phyloP scores from a whole-genome alignment of 2,797 vertebrate genomes.

The Lutjanus campechanus region DNA sequence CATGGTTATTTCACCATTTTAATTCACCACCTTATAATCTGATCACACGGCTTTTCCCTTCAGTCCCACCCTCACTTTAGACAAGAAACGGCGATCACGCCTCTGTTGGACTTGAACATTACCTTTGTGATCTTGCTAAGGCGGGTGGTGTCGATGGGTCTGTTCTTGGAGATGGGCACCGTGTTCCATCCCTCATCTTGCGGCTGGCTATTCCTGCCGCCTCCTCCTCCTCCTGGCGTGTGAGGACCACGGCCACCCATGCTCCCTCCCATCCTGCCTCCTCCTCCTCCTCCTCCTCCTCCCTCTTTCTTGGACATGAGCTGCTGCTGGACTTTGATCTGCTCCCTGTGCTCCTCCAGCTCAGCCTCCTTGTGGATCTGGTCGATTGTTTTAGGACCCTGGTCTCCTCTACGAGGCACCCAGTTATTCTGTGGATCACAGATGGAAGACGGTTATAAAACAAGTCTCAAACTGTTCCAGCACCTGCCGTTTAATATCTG shows the following conservation, averaged over 20 bases:
- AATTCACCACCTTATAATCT: too few species aligned
- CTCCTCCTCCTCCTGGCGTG: constrained; percentile 85
- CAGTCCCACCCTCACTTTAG: too few species aligned
- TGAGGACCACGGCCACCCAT: constrained; percentile 83
- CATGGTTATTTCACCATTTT: too few species aligned
- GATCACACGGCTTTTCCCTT: too few species aligned
- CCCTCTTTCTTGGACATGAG: constrained; percentile 92
- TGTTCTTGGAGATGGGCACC: constrained; percentile 95
- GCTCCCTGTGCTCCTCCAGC: constrained; percentile 95
- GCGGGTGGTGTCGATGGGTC: constrained; percentile 95
- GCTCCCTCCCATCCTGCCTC: constrained; percentile 70
- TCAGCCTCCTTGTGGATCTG: constrained; percentile 99
- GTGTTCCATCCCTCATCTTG: constrained; percentile 99
- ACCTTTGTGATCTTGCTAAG: constrained; percentile 98
- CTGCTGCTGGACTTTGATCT: constrained; percentile 97
- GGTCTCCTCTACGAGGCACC: constrained; percentile 96
- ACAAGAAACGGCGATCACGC: not conserved
- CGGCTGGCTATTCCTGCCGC: constrained; percentile 86
- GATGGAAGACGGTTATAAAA: not conserved
- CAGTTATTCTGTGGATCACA: constrained; percentile 89
- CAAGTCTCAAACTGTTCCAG: not conserved
- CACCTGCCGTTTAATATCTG: not conserved
- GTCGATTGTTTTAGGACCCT: constrained; percentile 98
- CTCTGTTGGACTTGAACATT: not conserved
- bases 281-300: constrained; percentile 65